These are phyloP conservation scores for Drosophila biarmipes DNA, from an alignment of 1,140 invertebrate species.

Conservation along the genomic window DNA sequence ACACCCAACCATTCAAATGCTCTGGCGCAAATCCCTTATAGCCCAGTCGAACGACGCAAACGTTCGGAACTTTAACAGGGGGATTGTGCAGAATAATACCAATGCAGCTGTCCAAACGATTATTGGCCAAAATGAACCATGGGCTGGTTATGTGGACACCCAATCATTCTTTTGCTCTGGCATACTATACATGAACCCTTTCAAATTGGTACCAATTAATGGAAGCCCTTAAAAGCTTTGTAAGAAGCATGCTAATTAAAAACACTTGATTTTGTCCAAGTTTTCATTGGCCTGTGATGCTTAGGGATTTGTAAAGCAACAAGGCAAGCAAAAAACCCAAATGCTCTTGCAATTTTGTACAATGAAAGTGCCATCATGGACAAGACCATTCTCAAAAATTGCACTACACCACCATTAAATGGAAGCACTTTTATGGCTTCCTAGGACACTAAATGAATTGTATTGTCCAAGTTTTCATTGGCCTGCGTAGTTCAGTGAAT, in stretches of 20 bases:
- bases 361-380: conserved; percentile 51
- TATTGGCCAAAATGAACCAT: conserved; percentile 66
- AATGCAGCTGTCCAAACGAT: conserved; percentile 28
- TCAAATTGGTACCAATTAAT: conserved; percentile 14
- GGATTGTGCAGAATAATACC: conserved; percentile 14
- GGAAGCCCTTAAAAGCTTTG: conserved; percentile 37
- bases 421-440: neutral
- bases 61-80: neutral
- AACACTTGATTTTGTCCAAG: conserved; percentile 49
- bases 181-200: conserved; percentile 56
- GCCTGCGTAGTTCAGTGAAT: conserved; percentile 59
- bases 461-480: conserved; percentile 79
- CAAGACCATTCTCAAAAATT: conserved; percentile 48
- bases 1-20: conserved; percentile 77
- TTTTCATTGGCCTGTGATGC: conserved; percentile 79
- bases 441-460: neutral
- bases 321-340: conserved; percentile 82
- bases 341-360: conserved; percentile 77
- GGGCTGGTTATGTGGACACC: conserved; percentile 68
- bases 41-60: neutral
- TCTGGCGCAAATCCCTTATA: conserved; percentile 45
- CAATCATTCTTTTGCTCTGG: conserved; percentile 70
- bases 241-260: conserved; percentile 24
- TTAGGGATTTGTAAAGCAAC: conserved; percentile 45
- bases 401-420: neutral